A percentile compares a stretch with the other conserved stretches of the same genome.
phyloP scores from a whole-genome alignment of 2,113 vertebrate species.

The Mola mola region DNA sequence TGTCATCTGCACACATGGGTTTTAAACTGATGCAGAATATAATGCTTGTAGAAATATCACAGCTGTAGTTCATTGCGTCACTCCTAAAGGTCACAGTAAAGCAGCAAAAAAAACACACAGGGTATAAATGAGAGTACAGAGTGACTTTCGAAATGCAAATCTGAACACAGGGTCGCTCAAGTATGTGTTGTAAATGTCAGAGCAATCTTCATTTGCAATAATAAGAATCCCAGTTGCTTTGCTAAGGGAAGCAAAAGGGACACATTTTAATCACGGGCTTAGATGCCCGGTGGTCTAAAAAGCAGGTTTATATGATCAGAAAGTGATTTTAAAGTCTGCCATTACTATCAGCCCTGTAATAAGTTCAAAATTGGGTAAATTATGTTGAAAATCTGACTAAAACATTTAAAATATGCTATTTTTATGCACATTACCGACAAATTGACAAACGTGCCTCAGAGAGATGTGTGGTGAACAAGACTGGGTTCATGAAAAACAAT shows the following conservation, averaged over 20 bases:
- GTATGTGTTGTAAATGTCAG: constrained; percentile 62
- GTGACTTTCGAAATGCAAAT: constrained; percentile 52
- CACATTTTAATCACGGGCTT: neutral
- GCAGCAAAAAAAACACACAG: constrained; percentile 48
- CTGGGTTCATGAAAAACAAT: constrained; percentile 2
- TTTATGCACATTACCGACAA: too few relatives aligned
- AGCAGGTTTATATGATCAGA: too few relatives aligned
- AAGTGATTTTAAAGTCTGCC: too few relatives aligned
- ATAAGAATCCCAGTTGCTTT: constrained; percentile 10
- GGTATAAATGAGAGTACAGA: too few relatives aligned
- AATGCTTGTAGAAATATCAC: constrained; percentile 29
- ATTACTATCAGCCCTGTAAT: neutral
- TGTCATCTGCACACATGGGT: neutral
- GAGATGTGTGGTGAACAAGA: neutral
- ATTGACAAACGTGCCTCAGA: neutral
- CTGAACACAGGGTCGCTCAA: constrained; percentile 29
- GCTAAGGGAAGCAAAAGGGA: constrained; percentile 12
- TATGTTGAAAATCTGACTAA: neutral
- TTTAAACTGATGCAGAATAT: constrained; percentile 26
- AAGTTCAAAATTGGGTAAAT: neutral
- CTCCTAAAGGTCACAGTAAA: constrained; percentile 62
- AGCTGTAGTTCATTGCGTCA: constrained; percentile 38
- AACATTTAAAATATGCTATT: too few relatives aligned
- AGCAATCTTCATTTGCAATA: constrained; percentile 47
- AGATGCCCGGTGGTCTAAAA: too few relatives aligned